phyloP scores from a whole-genome alignment of 2,888 invertebrate species.

The Drosophila testacea region DNA sequence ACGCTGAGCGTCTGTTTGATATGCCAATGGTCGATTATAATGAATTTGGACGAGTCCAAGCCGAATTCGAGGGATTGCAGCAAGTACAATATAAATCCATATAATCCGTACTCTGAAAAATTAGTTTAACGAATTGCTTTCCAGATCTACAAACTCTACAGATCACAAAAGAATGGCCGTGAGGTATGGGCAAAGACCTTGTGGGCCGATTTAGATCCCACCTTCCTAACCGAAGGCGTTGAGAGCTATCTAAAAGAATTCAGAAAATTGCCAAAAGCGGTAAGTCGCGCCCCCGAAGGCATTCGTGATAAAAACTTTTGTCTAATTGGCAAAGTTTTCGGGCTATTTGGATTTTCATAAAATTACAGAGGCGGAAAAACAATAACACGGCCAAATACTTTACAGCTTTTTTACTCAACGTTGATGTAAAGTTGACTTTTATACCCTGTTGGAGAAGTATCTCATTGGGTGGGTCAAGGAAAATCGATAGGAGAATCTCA shows the following conservation, averaged over 20 bases:
- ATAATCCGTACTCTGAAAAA: too few species aligned
- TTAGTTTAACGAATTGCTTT: not conserved
- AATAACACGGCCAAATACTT: slow-evolving; percentile 64
- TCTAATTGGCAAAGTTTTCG: slow-evolving; percentile 75
- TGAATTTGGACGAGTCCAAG: slow-evolving; percentile 88
- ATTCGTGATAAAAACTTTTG: slow-evolving; percentile 55
- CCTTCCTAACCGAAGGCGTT: slow-evolving; percentile 93
- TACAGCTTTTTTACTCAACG: slow-evolving; percentile 3
- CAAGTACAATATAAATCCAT: slow-evolving; percentile 70
- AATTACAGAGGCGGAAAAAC: slow-evolving; percentile 60
- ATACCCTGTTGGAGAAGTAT: slow-evolving; percentile 38
- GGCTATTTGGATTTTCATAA: slow-evolving; percentile 64
- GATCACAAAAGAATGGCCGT: slow-evolving; percentile 90
- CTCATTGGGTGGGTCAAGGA: not conserved
- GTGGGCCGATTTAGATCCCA: slow-evolving; percentile 95
- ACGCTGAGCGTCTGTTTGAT: slow-evolving; percentile 94
- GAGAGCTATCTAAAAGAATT: slow-evolving; percentile 93
- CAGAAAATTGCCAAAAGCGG: slow-evolving; percentile 89
- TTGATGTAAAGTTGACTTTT: slow-evolving; percentile 19
- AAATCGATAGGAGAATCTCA: not conserved
- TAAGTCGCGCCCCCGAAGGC: slow-evolving; percentile 83
- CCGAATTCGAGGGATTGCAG: slow-evolving; percentile 89
- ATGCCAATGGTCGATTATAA: slow-evolving; percentile 94
- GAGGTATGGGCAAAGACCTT: slow-evolving; percentile 94
- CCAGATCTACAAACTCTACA: slow-evolving; percentile 91